Conservation (phyloP, 2,113 vertebrate species). For the Hippocampus zosterae region DNA sequence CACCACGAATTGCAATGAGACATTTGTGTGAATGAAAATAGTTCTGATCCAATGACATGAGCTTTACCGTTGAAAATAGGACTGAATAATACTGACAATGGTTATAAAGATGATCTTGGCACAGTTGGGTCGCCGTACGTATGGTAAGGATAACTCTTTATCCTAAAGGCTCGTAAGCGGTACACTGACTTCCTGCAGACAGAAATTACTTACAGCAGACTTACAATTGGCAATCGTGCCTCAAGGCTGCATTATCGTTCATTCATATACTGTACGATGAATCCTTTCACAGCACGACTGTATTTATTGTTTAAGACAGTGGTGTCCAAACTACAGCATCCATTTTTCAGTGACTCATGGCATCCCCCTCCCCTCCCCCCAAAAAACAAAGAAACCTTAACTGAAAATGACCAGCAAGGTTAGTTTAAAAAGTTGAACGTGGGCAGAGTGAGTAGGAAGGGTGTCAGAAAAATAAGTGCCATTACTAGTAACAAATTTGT, state of each 20-base stretch:
- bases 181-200: background rate
- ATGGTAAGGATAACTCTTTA: background rate
- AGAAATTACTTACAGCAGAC: background rate
- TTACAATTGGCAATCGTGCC: background rate
- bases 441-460: too few relatives aligned
- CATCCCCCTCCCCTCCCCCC: too few relatives aligned
- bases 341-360: too few relatives aligned
- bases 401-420: too few relatives aligned
- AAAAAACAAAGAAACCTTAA: too few relatives aligned
- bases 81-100: background rate
- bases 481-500: too few relatives aligned
- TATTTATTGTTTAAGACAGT: too few relatives aligned
- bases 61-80: background rate
- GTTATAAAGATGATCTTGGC: background rate
- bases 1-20: background rate
- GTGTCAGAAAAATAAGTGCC: too few relatives aligned
- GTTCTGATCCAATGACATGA: background rate
- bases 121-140: background rate
- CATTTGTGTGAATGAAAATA: background rate
- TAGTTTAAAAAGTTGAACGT: too few relatives aligned
- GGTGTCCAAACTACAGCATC: too few relatives aligned
- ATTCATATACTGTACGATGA: too few relatives aligned
- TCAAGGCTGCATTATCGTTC: background rate
- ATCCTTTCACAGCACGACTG: too few relatives aligned
- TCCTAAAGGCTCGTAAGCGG: background rate